Evolutionary conservation across 2,888 invertebrate species (phyloP), one percentile per base, ranked within the genome.

Genomic region (Agonopterix arenella): DNA sequence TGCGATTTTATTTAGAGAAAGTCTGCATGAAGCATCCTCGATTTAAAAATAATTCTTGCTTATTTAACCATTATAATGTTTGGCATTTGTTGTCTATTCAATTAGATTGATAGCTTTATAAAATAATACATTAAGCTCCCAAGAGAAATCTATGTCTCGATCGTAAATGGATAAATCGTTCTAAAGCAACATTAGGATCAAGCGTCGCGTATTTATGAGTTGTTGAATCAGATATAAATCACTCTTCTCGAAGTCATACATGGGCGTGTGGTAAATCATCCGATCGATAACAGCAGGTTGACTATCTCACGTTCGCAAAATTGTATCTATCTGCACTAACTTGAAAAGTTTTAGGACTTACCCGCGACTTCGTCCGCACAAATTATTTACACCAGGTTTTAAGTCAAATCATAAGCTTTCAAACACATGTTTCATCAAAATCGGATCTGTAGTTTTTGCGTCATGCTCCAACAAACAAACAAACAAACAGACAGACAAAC

Each of bases 251-350:
- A 41, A 62, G 61, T 66, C 73, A 57, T 73, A 71, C 61, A 70
- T 71, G 73, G 68, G 50, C 49, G 64, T 62, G 61, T 28, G 59
- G 62, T 78, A 72, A 73, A 74, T 75, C 70, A 71, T 69, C 69
- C 57, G 52, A 62, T 59, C 64, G 61, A 66, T 62, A 65, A 56
- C 28, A 37, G 46, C 37, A 9, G 11, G 13, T 11, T 5, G 40
- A n/a, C 16, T 46, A 38, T 46, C 46, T 46, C 46, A 40, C 46
- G 40, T 46, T 46, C 46, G 38, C 40, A 16, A 13, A 28, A 28
- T 28, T 28, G 28, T 5, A 28, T 28, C 7, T 28, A 28, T 28
- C 28, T 28, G 7, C 28, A 28, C 28, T 28, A 5, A 7, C 28
- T 5, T 4, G 28, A 28, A 28, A 28, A 28, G 5, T 28, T 28